phyloP scores from a whole-genome alignment of 2,113 vertebrate genomes.

The Carollia perspicillata region DNA sequence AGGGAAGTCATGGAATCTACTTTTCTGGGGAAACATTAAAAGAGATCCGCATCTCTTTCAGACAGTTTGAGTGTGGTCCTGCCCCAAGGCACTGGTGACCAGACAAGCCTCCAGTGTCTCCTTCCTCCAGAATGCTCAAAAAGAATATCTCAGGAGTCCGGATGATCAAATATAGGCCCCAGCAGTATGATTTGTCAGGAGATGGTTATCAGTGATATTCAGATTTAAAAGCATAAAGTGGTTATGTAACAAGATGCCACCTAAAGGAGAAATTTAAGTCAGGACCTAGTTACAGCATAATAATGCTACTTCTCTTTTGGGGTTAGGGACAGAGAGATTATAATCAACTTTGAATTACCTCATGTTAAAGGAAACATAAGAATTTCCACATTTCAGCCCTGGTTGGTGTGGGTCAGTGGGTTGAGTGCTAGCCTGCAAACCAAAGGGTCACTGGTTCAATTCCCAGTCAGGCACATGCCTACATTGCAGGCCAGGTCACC shows the following conservation, averaged over 20 bases:
- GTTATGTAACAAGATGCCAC: slow-evolving; percentile 47
- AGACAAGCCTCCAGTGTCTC: neutral
- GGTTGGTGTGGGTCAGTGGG: too few relatives aligned
- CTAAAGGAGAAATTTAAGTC: slow-evolving; percentile 8
- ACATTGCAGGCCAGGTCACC: too few relatives aligned
- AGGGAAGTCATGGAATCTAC: neutral
- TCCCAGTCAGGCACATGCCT: too few relatives aligned
- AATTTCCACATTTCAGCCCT: neutral
- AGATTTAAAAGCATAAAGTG: slow-evolving; percentile 35
- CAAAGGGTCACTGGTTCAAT: too few relatives aligned
- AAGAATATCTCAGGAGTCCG: neutral
- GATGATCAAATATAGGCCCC: neutral
- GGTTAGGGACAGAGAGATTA: neutral
- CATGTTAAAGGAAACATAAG: slow-evolving; percentile 28
- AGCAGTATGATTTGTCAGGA: neutral
- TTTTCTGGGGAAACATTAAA: neutral
- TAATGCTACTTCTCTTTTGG: neutral
- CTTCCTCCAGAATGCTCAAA: neutral
- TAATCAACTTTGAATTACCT: neutral
- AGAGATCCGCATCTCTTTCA: neutral
- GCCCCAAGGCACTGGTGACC: neutral
- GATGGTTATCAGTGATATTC: neutral
- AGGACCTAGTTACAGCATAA: neutral
- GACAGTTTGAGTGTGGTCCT: slow-evolving; percentile 21
- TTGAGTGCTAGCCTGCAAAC: too few relatives aligned